Evolutionary conservation across 2,888 invertebrate genomes (phyloP).

Genomic region (Myopa testacea): DNA sequence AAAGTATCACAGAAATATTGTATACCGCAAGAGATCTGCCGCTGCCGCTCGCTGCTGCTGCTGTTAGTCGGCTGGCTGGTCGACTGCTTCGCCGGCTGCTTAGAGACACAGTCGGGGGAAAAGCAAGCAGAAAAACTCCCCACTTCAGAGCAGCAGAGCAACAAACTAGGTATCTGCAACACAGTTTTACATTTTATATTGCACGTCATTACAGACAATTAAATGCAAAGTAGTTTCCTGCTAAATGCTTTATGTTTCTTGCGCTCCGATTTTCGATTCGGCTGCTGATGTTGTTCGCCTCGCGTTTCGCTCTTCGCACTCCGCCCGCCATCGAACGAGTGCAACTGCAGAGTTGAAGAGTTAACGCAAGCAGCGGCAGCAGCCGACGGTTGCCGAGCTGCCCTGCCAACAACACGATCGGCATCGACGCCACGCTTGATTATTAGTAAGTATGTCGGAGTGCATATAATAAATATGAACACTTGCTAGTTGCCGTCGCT

Average conservation of each 20-base stretch:
- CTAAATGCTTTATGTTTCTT: slow-evolving; percentile 55
- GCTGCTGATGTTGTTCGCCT: not conserved
- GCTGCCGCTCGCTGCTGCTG: not conserved
- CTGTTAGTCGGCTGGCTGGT: not conserved
- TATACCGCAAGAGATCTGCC: not conserved
- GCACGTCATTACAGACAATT: slow-evolving; percentile 70
- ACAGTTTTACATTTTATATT: slow-evolving; percentile 67
- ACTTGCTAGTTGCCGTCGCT: not conserved
- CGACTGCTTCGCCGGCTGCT: not conserved
- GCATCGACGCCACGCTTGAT: not conserved
- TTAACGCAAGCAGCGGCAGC: slow-evolving; percentile 23
- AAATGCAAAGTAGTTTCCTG: slow-evolving; percentile 70
- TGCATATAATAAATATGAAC: not conserved
- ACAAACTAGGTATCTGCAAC: slow-evolving; percentile 27
- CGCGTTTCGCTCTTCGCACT: slow-evolving; percentile 8
- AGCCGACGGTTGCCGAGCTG: not conserved
- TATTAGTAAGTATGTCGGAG: not conserved
- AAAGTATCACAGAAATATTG: not conserved
- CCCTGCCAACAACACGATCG: not conserved
- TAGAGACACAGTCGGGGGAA: not conserved
- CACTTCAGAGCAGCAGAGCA: not conserved
- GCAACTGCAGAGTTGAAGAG: slow-evolving; percentile 1
- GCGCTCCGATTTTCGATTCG: slow-evolving; percentile 17
- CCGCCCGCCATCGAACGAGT: not conserved
- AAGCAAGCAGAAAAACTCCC: not conserved